Conservation (phyloP, 2,888 invertebrate genomes). For the Sminthurides aquaticus region DNA sequence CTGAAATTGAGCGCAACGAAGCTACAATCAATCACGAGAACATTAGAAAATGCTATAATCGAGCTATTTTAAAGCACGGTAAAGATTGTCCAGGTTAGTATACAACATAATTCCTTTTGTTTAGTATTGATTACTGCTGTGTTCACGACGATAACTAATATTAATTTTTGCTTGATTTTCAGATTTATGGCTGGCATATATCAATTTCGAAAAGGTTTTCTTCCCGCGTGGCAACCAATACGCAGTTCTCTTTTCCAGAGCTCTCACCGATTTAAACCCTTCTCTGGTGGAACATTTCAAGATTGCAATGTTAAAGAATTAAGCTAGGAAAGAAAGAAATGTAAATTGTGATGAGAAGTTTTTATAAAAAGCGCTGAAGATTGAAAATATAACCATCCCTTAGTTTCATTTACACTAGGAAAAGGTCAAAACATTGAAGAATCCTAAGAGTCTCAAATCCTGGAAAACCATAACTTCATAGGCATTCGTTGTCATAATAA, state of each 20-base stretch:
- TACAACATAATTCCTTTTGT: neutral
- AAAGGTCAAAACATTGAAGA: too few species aligned
- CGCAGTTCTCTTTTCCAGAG: constrained; percentile 16
- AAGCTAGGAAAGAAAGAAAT: neutral
- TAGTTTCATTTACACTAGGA: too few species aligned
- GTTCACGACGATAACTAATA: too few species aligned
- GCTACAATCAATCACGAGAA: neutral
- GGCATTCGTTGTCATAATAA: too few species aligned
- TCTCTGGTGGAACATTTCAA: constrained; percentile 15
- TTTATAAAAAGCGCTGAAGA: too few species aligned
- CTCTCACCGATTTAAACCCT: constrained; percentile 12
- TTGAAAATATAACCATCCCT: too few species aligned
- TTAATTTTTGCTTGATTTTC: constrained; percentile 6
- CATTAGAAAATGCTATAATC: constrained; percentile 12
- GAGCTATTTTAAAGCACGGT: constrained; percentile 16
- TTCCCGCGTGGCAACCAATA: constrained; percentile 6
- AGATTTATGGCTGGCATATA: constrained; percentile 26
- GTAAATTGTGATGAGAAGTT: neutral
- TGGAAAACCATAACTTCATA: too few species aligned
- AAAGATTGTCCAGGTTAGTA: neutral
- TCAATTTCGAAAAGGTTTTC: constrained; percentile 19
- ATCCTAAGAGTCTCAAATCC: too few species aligned
- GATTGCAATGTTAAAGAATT: constrained; percentile 3
- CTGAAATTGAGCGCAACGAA: constrained; percentile 5
- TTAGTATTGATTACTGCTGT: constrained; percentile 2